Evolutionary conservation across 2,797 vertebrate species (phyloP).

Genomic region (Falco peregrinus): DNA sequence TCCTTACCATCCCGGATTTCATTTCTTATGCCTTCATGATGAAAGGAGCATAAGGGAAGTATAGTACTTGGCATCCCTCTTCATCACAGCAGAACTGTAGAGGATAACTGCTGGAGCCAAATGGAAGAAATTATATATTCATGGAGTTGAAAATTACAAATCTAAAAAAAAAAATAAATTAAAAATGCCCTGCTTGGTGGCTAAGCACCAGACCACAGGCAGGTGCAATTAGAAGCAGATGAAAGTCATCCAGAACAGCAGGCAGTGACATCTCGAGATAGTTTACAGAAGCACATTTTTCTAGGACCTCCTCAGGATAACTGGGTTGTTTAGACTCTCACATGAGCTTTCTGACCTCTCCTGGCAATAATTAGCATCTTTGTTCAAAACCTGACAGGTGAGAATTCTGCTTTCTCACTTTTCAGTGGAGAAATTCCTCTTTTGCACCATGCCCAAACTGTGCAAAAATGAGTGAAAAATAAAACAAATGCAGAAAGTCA

Average conservation of each 20-base stretch:
- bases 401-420: not conserved
- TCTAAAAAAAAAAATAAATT: not conserved
- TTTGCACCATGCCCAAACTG: not conserved
- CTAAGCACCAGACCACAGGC: not conserved
- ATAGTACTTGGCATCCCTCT: not conserved
- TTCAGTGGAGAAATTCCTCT: not conserved
- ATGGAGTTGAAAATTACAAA: not conserved
- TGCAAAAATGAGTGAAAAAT: not conserved
- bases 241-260: not conserved
- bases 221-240: not conserved
- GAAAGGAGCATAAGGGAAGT: not conserved
- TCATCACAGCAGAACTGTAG: not conserved
- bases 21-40: not conserved
- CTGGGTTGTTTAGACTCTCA: not conserved
- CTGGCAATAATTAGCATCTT: not conserved
- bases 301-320: not conserved
- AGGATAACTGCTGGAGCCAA: not conserved
- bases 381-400: not conserved
- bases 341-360: not conserved
- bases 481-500: not conserved
- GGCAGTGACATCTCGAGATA: not conserved
- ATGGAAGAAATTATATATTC: not conserved
- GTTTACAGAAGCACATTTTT: not conserved
- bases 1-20: not conserved
- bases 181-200: not conserved